Conservation (phyloP, 2,113 vertebrate genomes). For the Misgurnus anguillicaudatus region DNA sequence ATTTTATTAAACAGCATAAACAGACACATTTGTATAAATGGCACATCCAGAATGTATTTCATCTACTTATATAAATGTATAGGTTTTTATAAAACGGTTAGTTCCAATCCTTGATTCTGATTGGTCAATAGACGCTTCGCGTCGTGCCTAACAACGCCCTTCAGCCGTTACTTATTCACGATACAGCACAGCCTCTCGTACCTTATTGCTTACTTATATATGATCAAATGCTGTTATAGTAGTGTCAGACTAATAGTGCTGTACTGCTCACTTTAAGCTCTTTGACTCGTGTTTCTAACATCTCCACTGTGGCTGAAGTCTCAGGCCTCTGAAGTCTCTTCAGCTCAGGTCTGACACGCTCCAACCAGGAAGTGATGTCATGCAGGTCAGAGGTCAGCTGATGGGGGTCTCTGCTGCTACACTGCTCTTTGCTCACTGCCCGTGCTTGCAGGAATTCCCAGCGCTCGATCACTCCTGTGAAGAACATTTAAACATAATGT, state of each 20-base stretch:
- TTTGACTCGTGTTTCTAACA: constrained; percentile 75
- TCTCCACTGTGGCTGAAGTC: constrained; percentile 65
- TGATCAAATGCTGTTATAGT: not conserved
- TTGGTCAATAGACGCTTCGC: too few relatives aligned
- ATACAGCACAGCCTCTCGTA: too few relatives aligned
- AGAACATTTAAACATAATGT: not conserved
- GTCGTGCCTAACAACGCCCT: too few relatives aligned
- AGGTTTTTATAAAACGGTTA: too few relatives aligned
- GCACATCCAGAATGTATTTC: too few relatives aligned
- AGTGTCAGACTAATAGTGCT: not conserved
- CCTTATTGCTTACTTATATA: too few relatives aligned
- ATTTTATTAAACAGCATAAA: too few relatives aligned
- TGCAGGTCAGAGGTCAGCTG: constrained; percentile 77
- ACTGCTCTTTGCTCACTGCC: constrained; percentile 75
- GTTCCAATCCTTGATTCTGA: too few relatives aligned
- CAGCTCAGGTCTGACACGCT: constrained; percentile 74
- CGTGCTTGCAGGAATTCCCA: constrained; percentile 88
- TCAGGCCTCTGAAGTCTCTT: constrained; percentile 67
- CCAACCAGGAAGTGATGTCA: constrained; percentile 81
- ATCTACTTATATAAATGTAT: too few relatives aligned
- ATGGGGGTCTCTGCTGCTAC: constrained; percentile 68
- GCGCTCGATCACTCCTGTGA: constrained; percentile 83
- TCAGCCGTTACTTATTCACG: too few relatives aligned
- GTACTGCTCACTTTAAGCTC: constrained; percentile 77
- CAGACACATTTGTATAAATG: too few relatives aligned